Evolutionary conservation across 2,888 invertebrate species (phyloP).

Genomic region (Cephus runcator): DNA sequence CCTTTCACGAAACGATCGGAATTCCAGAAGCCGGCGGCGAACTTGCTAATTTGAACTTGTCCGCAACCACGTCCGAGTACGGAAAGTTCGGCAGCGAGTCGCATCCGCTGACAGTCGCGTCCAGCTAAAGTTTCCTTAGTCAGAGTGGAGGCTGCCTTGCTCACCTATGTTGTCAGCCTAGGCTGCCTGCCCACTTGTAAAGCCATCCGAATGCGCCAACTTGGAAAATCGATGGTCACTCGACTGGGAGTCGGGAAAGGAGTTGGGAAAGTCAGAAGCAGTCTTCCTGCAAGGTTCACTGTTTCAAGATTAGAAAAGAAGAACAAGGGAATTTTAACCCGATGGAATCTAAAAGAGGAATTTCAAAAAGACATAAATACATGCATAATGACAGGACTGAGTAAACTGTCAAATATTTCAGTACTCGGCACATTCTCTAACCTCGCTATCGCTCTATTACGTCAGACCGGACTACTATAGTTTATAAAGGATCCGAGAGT

Average conservation of each 20-base stretch:
- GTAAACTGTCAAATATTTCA: neutral
- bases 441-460: neutral
- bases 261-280: neutral
- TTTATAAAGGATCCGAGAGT: neutral
- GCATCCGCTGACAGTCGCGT: neutral
- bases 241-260: neutral
- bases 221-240: neutral
- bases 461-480: neutral
- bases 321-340: neutral
- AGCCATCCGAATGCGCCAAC: constrained; percentile 18
- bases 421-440: neutral
- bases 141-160: neutral
- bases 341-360: neutral
- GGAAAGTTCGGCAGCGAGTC: constrained; percentile 9
- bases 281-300: neutral
- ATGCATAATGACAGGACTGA: neutral
- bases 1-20: constrained; percentile 32
- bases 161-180: neutral
- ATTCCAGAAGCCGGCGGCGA: constrained; percentile 47
- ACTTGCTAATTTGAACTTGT: constrained; percentile 12
- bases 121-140: neutral
- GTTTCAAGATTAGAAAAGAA: neutral
- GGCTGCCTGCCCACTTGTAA: constrained; percentile 1
- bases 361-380: neutral
- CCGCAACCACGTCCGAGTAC: constrained; percentile 35